Conservation (phyloP, 2,888 invertebrate genomes). For the Oscheius onirici region DNA sequence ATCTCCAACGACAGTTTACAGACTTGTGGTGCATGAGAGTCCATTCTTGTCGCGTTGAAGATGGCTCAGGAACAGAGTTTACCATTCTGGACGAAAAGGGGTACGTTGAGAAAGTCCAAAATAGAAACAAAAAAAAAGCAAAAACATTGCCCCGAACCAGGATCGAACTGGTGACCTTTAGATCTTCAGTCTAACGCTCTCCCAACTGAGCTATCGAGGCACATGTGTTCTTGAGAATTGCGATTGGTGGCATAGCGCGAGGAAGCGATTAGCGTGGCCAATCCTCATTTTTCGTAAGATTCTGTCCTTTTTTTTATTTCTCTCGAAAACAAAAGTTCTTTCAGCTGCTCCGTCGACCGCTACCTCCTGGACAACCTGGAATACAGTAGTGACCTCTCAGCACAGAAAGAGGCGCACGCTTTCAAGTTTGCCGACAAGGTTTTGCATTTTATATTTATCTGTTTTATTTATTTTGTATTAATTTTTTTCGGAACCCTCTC, state of each 20-base stretch:
- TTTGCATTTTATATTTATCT: too few species aligned
- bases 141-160: conserved; percentile 20
- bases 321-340: too few species aligned
- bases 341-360: conserved; percentile 67
- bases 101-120: conserved; percentile 33
- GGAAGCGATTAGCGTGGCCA: too few species aligned
- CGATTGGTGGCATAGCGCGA: too few species aligned
- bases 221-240: too few species aligned
- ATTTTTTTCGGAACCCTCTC: background rate
- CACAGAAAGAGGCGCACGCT: conserved; percentile 70
- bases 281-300: too few species aligned
- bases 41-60: conserved; percentile 69
- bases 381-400: conserved; percentile 63
- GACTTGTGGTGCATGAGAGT: conserved; percentile 71
- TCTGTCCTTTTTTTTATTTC: too few species aligned
- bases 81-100: conserved; percentile 65
- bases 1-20: too few species aligned
- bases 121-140: background rate
- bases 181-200: conserved; percentile 69
- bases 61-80: conserved; percentile 64
- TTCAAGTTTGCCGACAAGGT: conserved; percentile 69
- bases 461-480: background rate
- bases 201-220: conserved; percentile 61
- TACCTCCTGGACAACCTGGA: conserved; percentile 66
- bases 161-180: conserved; percentile 62